These are phyloP conservation scores for Anomalospiza imberbis DNA, from an alignment of 2,797 vertebrate species.

Conservation along the genomic window DNA sequence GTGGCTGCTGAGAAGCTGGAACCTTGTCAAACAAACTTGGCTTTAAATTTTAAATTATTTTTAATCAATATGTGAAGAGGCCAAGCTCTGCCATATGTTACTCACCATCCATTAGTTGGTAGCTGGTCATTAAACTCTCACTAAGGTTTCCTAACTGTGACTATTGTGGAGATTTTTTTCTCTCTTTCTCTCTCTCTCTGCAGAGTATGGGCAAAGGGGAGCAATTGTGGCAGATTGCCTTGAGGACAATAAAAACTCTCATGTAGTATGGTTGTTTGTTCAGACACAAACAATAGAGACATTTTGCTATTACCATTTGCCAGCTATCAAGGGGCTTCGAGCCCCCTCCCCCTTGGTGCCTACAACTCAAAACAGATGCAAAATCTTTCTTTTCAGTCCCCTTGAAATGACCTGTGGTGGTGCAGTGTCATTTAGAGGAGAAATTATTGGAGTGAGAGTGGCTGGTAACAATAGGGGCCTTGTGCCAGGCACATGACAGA, in stretches of 20 bases:
- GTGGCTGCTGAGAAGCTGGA: conserved; percentile 11
- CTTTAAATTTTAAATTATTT: conserved; percentile 57
- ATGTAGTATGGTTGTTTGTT: conserved; percentile 72
- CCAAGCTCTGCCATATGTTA: conserved; percentile 53
- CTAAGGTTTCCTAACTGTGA: conserved; percentile 56
- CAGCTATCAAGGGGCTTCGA: conserved; percentile 71
- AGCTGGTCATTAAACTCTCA: conserved; percentile 62
- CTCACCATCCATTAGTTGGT: conserved; percentile 59
- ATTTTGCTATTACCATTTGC: conserved; percentile 76
- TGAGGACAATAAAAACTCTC: conserved; percentile 79
- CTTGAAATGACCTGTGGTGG: conserved; percentile 77
- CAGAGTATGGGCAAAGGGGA: conserved; percentile 56
- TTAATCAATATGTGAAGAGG: conserved; percentile 37
- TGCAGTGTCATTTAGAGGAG: conserved; percentile 70
- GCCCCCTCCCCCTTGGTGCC: conserved; percentile 65
- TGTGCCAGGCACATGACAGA: conserved; percentile 85
- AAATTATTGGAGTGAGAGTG: conserved; percentile 70
- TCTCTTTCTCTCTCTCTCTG: neutral
- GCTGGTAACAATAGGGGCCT: conserved; percentile 81
- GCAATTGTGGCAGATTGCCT: conserved; percentile 79
- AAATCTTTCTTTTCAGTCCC: conserved; percentile 76
- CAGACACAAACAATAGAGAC: conserved; percentile 73
- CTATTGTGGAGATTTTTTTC: conserved; percentile 35
- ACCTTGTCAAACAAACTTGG: conserved; percentile 1
- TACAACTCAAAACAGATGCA: conserved; percentile 84